Base-by-base conservation (phyloP, 2,113 vertebrate genomes). In the Brachyhypopomus gauderio region DNA sequence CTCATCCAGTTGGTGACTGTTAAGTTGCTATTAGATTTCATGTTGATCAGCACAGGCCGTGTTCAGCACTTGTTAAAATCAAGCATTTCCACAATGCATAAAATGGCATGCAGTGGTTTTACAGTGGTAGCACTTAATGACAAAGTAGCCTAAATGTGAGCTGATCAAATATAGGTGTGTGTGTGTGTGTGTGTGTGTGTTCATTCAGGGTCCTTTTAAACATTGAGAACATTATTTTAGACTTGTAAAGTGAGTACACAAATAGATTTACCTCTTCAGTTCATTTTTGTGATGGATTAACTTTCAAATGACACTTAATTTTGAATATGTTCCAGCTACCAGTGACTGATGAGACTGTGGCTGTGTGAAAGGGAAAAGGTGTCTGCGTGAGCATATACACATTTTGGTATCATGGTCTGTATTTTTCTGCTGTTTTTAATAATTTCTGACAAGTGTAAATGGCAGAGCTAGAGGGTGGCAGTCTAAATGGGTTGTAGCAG, bases 401-500 rank as follows among this genome's bases (percentile, higher is more conserved):
- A 3, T 85, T 77, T 77, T 70, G 74, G 36, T 73, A 58, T 75
- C 63, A 41, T 45, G 76, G 30, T 71, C 45, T 52, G 60, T 80
- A 72, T 75, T 45, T 74, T 82, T 75, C 48, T 75, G 52, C 52
- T 22, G 63, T 82, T 77, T 82, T 77, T 71, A 52, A 41, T 70
- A 0, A 41, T 70, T 70, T 70, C 36, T 70, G 66, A 14, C 11
- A 27, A n/a, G 60, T 36, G 71, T 82, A 60, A 55, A 71, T 25
- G 74, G 56, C 55, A 6, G 63, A 81, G 22, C 27, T 30, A 56
- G 22, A 84, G 11, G 22, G 58, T 70, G 38, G 63, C 56, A 25
- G 70, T 52, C 64, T 55, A 75, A 45, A 73, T 30, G 60, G 71
- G 84, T 78, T 77, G 81, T 84, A 85, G 86, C 84, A 84, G 70